Percentiles rank a stretch among this genome's conserved stretches.
Conservation (phyloP, 2,888 invertebrate genomes). For the Margaritifera margaritifera region DNA sequence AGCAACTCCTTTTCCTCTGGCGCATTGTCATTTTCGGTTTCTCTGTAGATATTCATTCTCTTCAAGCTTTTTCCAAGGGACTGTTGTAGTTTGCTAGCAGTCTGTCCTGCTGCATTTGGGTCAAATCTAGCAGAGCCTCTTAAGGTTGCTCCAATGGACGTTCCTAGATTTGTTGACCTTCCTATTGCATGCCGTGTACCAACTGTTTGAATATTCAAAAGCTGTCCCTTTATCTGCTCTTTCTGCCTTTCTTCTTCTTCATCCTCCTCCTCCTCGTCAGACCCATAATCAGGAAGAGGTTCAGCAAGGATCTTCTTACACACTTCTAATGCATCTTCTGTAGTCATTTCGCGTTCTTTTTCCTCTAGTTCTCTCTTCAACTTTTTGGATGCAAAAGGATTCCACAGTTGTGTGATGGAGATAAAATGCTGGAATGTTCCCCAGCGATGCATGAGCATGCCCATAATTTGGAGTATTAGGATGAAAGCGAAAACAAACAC, state of each 20-base stretch:
- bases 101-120: no score
- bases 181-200: slow-evolving; percentile 15
- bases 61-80: no score
- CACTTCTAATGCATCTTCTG: slow-evolving; percentile 27
- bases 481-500: slow-evolving; percentile 60
- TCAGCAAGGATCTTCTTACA: slow-evolving; percentile 38
- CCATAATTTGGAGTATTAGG: slow-evolving; percentile 63
- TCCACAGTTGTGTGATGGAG: slow-evolving; percentile 57
- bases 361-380: no score
- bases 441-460: slow-evolving; percentile 69
- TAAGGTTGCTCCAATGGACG: no score
- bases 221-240: slow-evolving; percentile 8
- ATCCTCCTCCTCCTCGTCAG: slow-evolving; percentile 24
- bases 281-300: slow-evolving; percentile 46
- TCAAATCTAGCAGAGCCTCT: no score
- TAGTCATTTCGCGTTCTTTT: no score
- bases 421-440: slow-evolving; percentile 67
- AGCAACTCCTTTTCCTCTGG: no score
- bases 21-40: no score
- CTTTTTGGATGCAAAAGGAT: slow-evolving; percentile 13
- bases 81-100: no score
- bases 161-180: no score
- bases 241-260: slow-evolving; percentile 18
- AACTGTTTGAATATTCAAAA: slow-evolving; percentile 23
- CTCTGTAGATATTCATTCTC: no score